Base-by-base conservation (phyloP, 1,140 invertebrate genomes). In the Drusus annulatus region DNA sequence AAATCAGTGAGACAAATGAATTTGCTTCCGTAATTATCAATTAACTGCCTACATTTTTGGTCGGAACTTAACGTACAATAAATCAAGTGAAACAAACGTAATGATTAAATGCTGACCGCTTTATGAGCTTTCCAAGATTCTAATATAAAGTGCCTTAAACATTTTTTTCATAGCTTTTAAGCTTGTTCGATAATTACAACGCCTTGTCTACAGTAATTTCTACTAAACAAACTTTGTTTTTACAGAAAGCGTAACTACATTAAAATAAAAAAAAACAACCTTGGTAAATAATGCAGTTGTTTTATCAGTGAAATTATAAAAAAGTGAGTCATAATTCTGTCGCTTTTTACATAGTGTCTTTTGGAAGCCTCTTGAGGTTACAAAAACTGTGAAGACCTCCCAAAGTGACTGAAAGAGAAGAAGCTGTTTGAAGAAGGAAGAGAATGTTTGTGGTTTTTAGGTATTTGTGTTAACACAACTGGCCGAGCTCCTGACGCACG, bases 391-490 rank as follows among this genome's bases (percentile, higher is more conserved):
- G 31, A 45, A 65, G 62, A 65, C 62, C 62, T 31, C 62, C 62
- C 62, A 65, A 45, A 65, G 62, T n/a, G 62, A 68, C 63, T 15
- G 51, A 51, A 51, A 54, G 45, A 78, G 60, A 78, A 15, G 76
- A 45, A 54, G 76, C 25, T 75, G 50, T 56, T 31, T n/a, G 21
- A 75, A 31, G 23, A 56, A 19, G 23, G n/a, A 51, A 25, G 36
- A 50, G 16, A 36, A 50, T 60, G 36, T 68, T 63, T 69, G 45
- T 71, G 68, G 16, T 71, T 71, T 71, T 71, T 19, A 51, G 36
- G 50, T 80, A 74, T 80, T 80, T 80, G 36, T 50, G 28, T 80
- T 80, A 56, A 79, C 78, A 79, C 78, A 60, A 23, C 25, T 52
- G 28, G 17, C n/a, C 15, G 28, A 19, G 79, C 79, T 80, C 63